Evolutionary conservation across 35 echinoderm and acorn worm genomes (phyloP).

Genomic region (Strongylocentrotus purpuratus): DNA sequence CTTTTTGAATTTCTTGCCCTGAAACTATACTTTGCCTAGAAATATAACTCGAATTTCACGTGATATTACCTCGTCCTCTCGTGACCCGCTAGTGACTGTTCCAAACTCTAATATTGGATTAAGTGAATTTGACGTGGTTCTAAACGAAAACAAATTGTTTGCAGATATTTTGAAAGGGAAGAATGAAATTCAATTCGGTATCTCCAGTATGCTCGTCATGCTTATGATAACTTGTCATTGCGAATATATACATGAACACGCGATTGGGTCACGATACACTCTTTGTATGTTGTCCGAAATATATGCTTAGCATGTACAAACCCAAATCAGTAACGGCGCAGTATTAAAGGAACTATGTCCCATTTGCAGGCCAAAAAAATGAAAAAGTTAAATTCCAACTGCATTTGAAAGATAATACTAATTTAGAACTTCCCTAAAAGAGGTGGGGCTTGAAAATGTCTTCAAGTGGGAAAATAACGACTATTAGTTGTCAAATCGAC

Average conservation of each 20-base stretch:
- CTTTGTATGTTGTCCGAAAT: too few species aligned
- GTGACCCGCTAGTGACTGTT: neutral
- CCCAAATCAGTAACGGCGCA: neutral
- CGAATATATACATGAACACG: neutral
- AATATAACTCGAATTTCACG: neutral
- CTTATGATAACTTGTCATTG: neutral
- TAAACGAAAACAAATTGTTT: neutral
- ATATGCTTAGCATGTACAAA: neutral
- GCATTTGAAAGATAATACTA: too few species aligned
- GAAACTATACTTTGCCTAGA: neutral
- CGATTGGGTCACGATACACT: neutral
- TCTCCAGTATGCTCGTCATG: neutral
- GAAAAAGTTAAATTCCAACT: too few species aligned
- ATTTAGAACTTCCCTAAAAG: too few species aligned
- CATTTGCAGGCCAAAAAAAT: too few species aligned
- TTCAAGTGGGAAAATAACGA: too few species aligned
- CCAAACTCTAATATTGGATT: neutral
- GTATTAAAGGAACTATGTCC: neutral
- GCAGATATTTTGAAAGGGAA: neutral
- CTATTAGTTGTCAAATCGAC: too few species aligned
- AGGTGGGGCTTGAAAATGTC: too few species aligned
- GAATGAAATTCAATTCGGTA: too few species aligned
- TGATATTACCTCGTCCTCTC: neutral
- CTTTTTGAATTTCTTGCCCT: neutral
- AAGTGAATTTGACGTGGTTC: neutral